A percentile compares a stretch with the other conserved stretches of the same genome.
These are phyloP conservation scores for Augochlora pura DNA, from an alignment of 1,140 invertebrate genomes.

Conservation along the genomic window DNA sequence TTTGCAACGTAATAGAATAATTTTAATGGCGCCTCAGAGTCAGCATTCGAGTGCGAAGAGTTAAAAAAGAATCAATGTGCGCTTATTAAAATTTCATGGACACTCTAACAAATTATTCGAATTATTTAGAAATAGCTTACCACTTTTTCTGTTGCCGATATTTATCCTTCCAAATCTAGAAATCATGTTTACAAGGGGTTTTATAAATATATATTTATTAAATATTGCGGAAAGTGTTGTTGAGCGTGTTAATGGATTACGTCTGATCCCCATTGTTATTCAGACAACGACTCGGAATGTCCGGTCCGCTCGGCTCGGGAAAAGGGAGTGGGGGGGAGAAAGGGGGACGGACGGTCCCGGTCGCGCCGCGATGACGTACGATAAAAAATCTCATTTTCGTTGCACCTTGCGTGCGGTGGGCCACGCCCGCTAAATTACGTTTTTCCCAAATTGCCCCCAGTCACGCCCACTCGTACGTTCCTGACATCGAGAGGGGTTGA, in stretches of 20 bases:
- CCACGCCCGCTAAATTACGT: slow-evolving; percentile 73
- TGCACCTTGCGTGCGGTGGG: slow-evolving; percentile 73
- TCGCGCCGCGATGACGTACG: slow-evolving; percentile 67
- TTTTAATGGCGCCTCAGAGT: no score
- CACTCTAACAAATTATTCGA: no score
- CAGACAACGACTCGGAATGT: not conserved
- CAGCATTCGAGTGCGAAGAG: no score
- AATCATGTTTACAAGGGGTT: no score
- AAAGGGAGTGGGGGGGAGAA: slow-evolving; percentile 4
- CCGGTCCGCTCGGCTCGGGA: not conserved
- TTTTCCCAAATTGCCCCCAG: slow-evolving; percentile 74
- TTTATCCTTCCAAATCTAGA: no score
- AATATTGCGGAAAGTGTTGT: no score
- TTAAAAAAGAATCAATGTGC: no score
- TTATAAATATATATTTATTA: no score
- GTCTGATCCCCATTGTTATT: not conserved
- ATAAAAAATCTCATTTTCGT: slow-evolving; percentile 79
- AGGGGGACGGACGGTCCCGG: slow-evolving; percentile 3
- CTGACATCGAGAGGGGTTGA: slow-evolving; percentile 63
- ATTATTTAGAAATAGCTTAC: no score
- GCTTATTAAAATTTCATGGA: no score
- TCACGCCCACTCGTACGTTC: slow-evolving; percentile 68
- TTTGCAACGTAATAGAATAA: no score
- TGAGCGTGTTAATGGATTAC: not conserved
- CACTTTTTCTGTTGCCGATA: no score